These are phyloP conservation scores for Tigriopus californicus DNA, from an alignment of 2,888 invertebrate genomes.

Conservation along the genomic window DNA sequence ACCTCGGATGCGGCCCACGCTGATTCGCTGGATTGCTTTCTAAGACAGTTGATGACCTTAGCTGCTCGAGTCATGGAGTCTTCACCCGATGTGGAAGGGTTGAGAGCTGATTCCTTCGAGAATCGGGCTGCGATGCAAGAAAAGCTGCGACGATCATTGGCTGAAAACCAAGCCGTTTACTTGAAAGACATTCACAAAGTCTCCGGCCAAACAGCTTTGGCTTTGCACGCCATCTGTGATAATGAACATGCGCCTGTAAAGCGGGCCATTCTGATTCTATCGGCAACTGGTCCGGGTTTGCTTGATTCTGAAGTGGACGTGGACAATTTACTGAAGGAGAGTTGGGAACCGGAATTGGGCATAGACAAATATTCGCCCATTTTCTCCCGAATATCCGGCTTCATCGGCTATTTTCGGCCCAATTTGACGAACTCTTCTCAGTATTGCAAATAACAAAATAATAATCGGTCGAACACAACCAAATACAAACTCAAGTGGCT, in stretches of 20 bases:
- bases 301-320: neutral
- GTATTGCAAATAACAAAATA: too few relatives aligned
- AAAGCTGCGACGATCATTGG: neutral
- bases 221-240: slow-evolving; percentile 1
- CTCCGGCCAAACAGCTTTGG: neutral
- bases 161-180: neutral
- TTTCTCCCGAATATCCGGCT: neutral
- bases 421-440: neutral
- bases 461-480: too few relatives aligned
- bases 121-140: too few relatives aligned
- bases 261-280: neutral
- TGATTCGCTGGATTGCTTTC: too few relatives aligned
- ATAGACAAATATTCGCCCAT: neutral
- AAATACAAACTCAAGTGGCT: neutral
- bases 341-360: neutral
- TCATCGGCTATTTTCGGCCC: neutral
- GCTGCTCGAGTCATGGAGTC: too few relatives aligned
- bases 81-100: too few relatives aligned
- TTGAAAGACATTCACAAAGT: neutral
- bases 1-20: too few relatives aligned
- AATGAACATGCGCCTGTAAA: neutral
- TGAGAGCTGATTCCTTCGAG: too few relatives aligned
- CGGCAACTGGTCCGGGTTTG: neutral
- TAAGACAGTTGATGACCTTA: too few relatives aligned
- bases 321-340: neutral